Evolutionary conservation across 2,888 invertebrate species (phyloP).

Genomic region (Rambutsinella grinnellia): DNA sequence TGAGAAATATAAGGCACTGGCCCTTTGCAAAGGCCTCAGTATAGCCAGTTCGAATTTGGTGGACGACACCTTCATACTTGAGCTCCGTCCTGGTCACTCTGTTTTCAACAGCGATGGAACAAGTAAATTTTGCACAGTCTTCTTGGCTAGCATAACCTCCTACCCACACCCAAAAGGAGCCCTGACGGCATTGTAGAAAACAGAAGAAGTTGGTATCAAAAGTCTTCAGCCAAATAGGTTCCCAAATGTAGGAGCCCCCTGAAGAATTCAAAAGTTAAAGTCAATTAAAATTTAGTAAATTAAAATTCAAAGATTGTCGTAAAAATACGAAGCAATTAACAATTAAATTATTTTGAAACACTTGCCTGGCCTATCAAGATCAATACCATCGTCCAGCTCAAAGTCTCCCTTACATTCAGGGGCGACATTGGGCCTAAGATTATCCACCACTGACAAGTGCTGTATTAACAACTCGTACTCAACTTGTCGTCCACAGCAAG

Average conservation of each 20-base stretch:
- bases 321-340: no score
- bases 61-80: constrained; percentile 42
- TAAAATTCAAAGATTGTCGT: no score
- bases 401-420: no score
- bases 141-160: constrained; percentile 32
- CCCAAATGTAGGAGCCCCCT: no score
- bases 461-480: constrained; percentile 48
- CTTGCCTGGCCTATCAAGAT: no score
- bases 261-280: no score
- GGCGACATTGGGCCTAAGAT: no score
- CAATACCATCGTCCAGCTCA: no score
- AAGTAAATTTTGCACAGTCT: constrained; percentile 14
- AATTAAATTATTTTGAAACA: no score
- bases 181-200: constrained; percentile 40
- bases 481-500: constrained; percentile 52
- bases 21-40: constrained; percentile 46
- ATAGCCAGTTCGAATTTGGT: constrained; percentile 36
- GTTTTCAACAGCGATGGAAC: constrained; percentile 47
- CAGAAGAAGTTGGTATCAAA: constrained; percentile 55
- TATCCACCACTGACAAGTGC: constrained; percentile 49
- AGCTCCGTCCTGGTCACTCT: constrained; percentile 31
- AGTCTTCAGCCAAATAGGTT: constrained; percentile 60
- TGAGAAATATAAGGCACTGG: constrained; percentile 51
- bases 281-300: no score
- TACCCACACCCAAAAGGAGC: constrained; percentile 57